These are phyloP conservation scores for Allobates femoralis DNA, from an alignment of 2,797 vertebrate species.

Conservation along the genomic window DNA sequence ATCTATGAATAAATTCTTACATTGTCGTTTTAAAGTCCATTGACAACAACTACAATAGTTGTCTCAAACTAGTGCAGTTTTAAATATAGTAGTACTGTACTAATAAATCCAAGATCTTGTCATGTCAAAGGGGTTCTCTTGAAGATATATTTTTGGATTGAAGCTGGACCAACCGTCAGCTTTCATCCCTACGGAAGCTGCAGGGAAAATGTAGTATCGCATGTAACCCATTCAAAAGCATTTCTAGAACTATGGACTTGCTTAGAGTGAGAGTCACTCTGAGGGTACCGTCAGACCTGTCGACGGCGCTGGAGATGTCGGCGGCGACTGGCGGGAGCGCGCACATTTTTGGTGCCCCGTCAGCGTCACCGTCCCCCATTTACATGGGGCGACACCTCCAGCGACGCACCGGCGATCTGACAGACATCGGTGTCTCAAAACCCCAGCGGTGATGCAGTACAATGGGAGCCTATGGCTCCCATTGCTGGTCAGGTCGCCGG, in stretches of 20 bases:
- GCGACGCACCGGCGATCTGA: too few species aligned
- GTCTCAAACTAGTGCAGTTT: constrained; percentile 15
- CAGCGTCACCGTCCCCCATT: too few species aligned
- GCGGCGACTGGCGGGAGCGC: too few species aligned
- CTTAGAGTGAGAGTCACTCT: not conserved
- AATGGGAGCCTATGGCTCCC: too few species aligned
- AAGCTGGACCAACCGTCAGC: not conserved
- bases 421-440: too few species aligned
- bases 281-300: too few species aligned
- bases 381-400: too few species aligned
- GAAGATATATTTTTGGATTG: not conserved
- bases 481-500: too few species aligned
- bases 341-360: too few species aligned
- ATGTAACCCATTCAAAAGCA: not conserved
- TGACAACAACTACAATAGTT: not conserved
- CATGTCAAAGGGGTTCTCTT: not conserved
- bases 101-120: not conserved
- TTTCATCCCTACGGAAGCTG: not conserved
- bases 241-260: not conserved
- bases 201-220: not conserved
- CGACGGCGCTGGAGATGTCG: too few species aligned
- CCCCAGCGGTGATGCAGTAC: too few species aligned
- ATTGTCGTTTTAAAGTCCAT: not conserved
- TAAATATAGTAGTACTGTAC: constrained; percentile 40
- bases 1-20: constrained; percentile 11